These are phyloP conservation scores for Falco rusticolus DNA, from an alignment of 2,797 vertebrate genomes.

Conservation along the genomic window DNA sequence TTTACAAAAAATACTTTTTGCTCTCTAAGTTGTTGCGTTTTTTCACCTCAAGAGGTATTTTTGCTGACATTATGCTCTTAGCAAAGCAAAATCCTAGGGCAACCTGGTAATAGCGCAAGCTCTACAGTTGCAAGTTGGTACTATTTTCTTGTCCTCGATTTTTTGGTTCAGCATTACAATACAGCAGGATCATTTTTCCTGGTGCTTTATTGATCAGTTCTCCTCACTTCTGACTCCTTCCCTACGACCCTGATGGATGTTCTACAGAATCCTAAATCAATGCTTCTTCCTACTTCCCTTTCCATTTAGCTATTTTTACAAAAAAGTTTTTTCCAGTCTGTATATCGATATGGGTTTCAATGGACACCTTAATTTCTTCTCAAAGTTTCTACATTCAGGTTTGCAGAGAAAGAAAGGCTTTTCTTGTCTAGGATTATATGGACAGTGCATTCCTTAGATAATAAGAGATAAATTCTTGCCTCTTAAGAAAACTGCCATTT, in stretches of 20 bases:
- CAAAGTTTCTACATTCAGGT: neutral
- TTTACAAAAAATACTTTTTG: neutral
- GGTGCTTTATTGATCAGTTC: neutral
- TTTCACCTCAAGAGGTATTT: neutral
- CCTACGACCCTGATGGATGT: neutral
- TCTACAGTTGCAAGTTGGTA: neutral
- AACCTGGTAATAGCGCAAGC: neutral
- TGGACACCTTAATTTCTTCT: neutral
- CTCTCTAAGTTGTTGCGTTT: neutral
- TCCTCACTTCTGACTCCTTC: neutral
- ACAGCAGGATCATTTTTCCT: neutral
- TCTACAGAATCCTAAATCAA: neutral
- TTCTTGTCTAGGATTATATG: neutral
- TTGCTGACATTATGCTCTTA: neutral
- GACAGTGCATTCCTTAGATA: neutral
- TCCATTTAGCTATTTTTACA: neutral
- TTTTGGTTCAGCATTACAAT: neutral
- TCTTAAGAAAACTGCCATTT: neutral
- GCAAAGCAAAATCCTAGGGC: neutral
- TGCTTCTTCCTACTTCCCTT: neutral
- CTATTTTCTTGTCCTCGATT: neutral
- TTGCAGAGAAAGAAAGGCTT: neutral
- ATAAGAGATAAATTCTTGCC: neutral
- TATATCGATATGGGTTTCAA: neutral
- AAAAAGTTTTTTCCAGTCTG: neutral